Percentiles rank a stretch among this genome's conserved stretches.
phyloP scores from a whole-genome alignment of 2,888 invertebrate species.

The Trilocha varians region DNA sequence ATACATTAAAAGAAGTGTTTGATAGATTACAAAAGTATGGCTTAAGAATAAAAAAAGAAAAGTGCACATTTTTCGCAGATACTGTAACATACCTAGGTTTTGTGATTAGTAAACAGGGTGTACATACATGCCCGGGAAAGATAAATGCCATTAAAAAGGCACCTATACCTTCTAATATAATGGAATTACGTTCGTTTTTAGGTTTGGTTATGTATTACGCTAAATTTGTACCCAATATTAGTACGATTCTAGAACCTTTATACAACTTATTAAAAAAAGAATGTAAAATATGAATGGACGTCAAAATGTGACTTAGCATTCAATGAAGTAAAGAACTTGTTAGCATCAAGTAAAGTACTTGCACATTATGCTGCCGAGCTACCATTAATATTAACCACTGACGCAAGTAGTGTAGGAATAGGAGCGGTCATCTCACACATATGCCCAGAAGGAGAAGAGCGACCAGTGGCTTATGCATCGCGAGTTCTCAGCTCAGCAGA shows the following conservation, averaged over 20 bases:
- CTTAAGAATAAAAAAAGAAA: constrained; percentile 1
- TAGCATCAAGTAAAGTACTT: constrained; percentile 8
- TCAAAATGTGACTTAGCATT: constrained; percentile 10
- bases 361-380: constrained; percentile 9
- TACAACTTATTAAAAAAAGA: constrained; percentile 11
- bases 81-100: constrained; percentile 12
- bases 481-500: background rate
- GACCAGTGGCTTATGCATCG: constrained; percentile 15
- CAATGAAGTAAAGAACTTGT: constrained; percentile 5
- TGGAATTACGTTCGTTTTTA: constrained; percentile 13
- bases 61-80: constrained; percentile 6
- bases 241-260: constrained; percentile 11
- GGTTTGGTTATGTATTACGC: constrained; percentile 17
- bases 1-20: background rate
- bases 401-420: constrained; percentile 17
- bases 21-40: constrained; percentile 1
- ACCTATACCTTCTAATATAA: constrained; percentile 7
- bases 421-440: constrained; percentile 16
- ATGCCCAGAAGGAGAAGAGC: constrained; percentile 13
- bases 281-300: constrained; percentile 11
- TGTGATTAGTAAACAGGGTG: constrained; percentile 12
- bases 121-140: constrained; percentile 11
- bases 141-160: constrained; percentile 10
- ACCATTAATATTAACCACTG: constrained; percentile 15
- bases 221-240: constrained; percentile 13